These are phyloP conservation scores for Eurois occulta DNA, from an alignment of 2,888 invertebrate genomes.

Conservation along the genomic window DNA sequence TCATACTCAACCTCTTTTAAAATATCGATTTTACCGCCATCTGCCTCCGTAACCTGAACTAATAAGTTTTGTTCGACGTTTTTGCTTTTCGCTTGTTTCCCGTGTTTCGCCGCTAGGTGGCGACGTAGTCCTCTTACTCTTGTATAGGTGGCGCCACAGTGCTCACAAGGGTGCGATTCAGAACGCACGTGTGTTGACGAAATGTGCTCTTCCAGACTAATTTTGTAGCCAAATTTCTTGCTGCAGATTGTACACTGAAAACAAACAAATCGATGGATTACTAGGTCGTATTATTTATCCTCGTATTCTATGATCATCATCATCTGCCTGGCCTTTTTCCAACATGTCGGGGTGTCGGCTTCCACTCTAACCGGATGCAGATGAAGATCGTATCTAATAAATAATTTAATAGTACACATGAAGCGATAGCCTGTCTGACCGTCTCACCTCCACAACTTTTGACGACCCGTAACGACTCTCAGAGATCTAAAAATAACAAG, in stretches of 20 bases:
- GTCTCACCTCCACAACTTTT: background rate
- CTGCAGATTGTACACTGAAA: slow-evolving; percentile 84
- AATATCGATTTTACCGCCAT: slow-evolving; percentile 45
- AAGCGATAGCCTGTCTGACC: background rate
- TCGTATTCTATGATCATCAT: background rate
- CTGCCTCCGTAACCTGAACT: slow-evolving; percentile 50
- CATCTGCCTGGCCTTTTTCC: background rate
- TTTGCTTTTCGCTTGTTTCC: slow-evolving; percentile 60
- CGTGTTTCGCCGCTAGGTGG: slow-evolving; percentile 80
- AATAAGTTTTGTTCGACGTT: slow-evolving; percentile 48
- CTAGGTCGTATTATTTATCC: background rate
- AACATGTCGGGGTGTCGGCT: background rate
- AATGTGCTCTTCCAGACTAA: slow-evolving; percentile 83
- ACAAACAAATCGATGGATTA: background rate
- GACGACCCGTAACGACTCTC: background rate
- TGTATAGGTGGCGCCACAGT: slow-evolving; percentile 81
- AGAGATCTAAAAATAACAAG: background rate
- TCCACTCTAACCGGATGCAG: background rate
- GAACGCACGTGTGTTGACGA: slow-evolving; percentile 79
- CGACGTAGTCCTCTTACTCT: slow-evolving; percentile 78
- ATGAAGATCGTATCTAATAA: no score
- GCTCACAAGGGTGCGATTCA: slow-evolving; percentile 74
- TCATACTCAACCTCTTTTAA: slow-evolving; percentile 63
- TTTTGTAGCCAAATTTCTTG: slow-evolving; percentile 86
- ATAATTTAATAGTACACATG: no score